A percentile compares a stretch with the other conserved stretches of the same genome.
phyloP scores from a whole-genome alignment of 2,113 vertebrate species.

The Hypocryptadius cinnamomeus region DNA sequence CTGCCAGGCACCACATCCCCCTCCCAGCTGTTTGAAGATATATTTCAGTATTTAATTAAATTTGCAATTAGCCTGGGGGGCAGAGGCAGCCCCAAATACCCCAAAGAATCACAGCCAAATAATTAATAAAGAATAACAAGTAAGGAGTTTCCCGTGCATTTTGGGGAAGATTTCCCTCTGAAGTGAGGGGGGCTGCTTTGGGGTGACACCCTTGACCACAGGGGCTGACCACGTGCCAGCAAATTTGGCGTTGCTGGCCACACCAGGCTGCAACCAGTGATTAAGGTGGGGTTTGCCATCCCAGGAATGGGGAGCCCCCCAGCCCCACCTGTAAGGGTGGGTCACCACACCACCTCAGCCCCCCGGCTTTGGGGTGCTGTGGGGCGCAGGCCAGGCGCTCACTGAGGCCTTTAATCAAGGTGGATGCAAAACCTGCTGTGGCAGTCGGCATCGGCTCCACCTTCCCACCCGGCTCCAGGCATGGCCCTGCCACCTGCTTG shows the following conservation, averaged over 20 bases:
- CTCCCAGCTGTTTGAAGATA: too few relatives aligned
- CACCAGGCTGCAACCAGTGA: not conserved
- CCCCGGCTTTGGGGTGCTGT: not conserved
- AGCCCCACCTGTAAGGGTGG: not conserved
- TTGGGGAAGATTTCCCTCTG: not conserved
- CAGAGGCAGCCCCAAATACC: not conserved
- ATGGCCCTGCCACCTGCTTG: accelerated
- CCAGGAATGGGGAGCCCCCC: not conserved
- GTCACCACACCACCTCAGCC: not conserved
- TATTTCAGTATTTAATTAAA: not conserved
- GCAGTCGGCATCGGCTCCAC: accelerated
- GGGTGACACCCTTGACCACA: not conserved
- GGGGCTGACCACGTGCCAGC: accelerated
- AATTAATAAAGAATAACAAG: not conserved
- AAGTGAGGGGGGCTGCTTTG: not conserved
- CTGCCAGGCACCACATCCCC: too few relatives aligned
- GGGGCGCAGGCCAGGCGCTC: not conserved
- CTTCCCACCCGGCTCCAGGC: not conserved
- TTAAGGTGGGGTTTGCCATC: not conserved
- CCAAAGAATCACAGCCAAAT: accelerated
- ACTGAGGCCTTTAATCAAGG: not conserved
- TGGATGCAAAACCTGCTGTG: not conserved
- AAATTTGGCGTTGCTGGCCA: accelerated
- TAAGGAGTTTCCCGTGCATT: not conserved
- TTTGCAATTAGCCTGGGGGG: not conserved